Percentiles rank a stretch among this genome's conserved stretches.
Evolutionary conservation across 1,140 invertebrate genomes (phyloP).

Genomic region (Diuraphis noxia): DNA sequence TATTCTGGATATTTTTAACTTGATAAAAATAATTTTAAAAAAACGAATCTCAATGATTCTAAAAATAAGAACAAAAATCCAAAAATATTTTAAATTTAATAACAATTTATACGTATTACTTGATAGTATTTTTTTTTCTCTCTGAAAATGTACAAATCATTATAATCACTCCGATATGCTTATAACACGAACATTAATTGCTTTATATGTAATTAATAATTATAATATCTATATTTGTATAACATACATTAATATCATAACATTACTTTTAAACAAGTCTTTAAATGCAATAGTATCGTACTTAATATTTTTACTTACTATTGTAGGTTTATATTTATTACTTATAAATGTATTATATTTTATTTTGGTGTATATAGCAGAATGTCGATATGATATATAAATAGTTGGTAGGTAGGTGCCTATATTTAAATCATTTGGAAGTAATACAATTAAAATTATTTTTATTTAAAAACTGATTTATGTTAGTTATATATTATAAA

Average conservation of each 20-base stretch:
- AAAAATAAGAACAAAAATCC: neutral
- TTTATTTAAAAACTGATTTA: constrained; percentile 4
- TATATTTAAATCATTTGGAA: neutral
- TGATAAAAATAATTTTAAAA: neutral
- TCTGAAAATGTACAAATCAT: neutral
- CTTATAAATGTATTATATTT: neutral
- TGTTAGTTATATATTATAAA: constrained; percentile 1
- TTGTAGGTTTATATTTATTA: neutral
- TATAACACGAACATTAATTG: neutral
- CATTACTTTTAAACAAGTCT: too few species aligned
- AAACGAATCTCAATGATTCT: neutral
- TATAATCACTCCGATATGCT: neutral
- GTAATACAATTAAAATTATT: neutral
- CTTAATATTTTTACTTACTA: neutral
- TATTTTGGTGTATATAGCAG: neutral
- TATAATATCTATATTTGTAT: too few species aligned
- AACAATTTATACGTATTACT: neutral
- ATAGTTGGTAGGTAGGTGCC: neutral
- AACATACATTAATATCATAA: too few species aligned
- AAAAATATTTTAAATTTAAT: too few species aligned
- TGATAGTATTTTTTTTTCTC: neutral
- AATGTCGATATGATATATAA: neutral
- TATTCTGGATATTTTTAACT: neutral
- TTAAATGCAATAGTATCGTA: too few species aligned
- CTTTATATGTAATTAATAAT: neutral